Percentiles rank a stretch among this genome's conserved stretches.
phyloP scores from a whole-genome alignment of 2,888 invertebrate genomes.

The Athetis lepigone region DNA sequence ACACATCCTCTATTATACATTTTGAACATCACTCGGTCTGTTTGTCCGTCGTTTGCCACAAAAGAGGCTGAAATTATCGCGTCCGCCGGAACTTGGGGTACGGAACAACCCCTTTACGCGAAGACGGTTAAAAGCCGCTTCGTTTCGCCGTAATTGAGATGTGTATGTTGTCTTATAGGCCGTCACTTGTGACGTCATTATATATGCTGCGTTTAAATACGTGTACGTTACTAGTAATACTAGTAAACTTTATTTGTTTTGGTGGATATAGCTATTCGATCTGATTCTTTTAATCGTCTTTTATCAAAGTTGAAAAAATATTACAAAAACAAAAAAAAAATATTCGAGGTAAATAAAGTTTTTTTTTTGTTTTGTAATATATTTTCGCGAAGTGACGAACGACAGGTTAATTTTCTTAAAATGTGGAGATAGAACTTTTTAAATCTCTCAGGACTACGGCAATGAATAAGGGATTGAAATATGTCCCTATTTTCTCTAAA shows the following conservation, averaged over 20 bases:
- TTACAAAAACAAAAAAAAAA: too few relatives aligned
- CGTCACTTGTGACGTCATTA: conserved; percentile 25
- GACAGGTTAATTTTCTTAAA: too few relatives aligned
- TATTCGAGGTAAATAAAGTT: too few relatives aligned
- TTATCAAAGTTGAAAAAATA: too few relatives aligned
- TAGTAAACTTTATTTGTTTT: neutral
- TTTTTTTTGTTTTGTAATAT: too few relatives aligned
- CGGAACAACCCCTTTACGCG: conserved; percentile 65
- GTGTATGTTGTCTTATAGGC: conserved; percentile 36
- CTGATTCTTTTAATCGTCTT: too few relatives aligned
- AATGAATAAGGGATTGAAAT: too few relatives aligned
- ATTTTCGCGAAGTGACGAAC: too few relatives aligned
- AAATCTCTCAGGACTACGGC: too few relatives aligned
- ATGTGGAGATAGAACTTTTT: too few relatives aligned
- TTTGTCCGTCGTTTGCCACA: conserved; percentile 66
- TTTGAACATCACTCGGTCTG: conserved; percentile 68
- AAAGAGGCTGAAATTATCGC: conserved; percentile 77
- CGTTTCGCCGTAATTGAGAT: conserved; percentile 61
- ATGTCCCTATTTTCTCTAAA: too few relatives aligned
- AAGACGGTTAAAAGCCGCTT: conserved; percentile 63
- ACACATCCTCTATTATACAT: conserved; percentile 64
- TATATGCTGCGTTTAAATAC: neutral
- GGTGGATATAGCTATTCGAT: neutral
- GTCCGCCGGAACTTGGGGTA: conserved; percentile 73
- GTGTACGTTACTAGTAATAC: conserved; percentile 1